Conservation (phyloP, 1,140 invertebrate species). For the Platorchestia sp. region DNA sequence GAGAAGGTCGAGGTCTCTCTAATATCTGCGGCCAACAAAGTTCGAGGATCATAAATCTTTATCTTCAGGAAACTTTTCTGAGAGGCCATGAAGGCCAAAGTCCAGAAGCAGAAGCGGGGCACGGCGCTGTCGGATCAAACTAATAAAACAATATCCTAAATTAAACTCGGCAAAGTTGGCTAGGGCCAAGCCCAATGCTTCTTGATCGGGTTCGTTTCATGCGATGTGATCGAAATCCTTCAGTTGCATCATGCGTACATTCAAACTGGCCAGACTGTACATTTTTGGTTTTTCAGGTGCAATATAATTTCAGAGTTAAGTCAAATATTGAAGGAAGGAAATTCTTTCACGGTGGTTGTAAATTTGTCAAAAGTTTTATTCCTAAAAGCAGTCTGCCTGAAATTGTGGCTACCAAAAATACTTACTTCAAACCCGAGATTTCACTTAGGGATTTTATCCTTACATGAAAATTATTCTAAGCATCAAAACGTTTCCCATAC, state of each 20-base stretch:
- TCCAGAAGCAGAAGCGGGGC: background rate
- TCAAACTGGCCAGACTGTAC: background rate
- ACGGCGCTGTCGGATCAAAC: background rate
- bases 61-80: background rate
- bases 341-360: background rate
- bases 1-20: background rate
- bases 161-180: background rate
- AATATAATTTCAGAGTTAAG: background rate
- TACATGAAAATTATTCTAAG: background rate
- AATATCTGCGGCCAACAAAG: conserved; percentile 40
- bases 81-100: conserved; percentile 5
- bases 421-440: background rate
- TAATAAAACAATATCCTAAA: background rate
- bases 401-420: background rate
- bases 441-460: background rate
- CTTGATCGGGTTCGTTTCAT: background rate
- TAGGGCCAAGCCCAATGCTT: background rate
- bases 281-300: background rate
- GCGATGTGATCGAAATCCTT: background rate
- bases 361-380: background rate
- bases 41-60: conserved; percentile 44
- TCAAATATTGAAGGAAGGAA: background rate
- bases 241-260: background rate
- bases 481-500: too few relatives aligned
- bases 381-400: background rate